A percentile compares a stretch with the other conserved stretches of the same genome.
phyloP scores from a whole-genome alignment of 2,113 vertebrate genomes.

The Ctenomys sociabilis region DNA sequence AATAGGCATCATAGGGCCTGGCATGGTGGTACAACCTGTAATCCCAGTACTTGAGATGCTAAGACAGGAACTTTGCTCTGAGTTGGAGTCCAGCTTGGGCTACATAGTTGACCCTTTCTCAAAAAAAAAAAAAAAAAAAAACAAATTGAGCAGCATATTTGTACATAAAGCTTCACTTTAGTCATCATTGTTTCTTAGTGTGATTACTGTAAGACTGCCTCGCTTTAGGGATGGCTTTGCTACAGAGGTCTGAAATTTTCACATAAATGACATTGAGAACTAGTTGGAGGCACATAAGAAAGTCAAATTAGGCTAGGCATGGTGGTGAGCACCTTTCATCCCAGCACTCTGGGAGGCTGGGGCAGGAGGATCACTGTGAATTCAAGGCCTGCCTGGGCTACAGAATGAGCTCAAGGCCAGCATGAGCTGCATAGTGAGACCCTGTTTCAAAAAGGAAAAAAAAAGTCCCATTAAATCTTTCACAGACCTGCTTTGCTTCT shows the following conservation, averaged over 20 bases:
- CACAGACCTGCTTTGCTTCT: background rate
- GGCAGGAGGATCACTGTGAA: background rate
- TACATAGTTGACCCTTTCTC: background rate
- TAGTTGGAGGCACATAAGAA: constrained; percentile 4
- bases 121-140: no score
- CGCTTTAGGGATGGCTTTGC: constrained; percentile 45
- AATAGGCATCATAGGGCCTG: background rate
- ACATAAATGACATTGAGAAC: constrained; percentile 59
- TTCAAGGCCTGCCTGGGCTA: background rate
- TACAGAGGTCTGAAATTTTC: constrained; percentile 29
- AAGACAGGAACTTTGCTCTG: background rate
- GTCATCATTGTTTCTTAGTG: background rate
- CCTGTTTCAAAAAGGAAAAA: background rate
- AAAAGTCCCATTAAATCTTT: background rate
- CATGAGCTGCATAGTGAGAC: background rate
- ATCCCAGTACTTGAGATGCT: background rate
- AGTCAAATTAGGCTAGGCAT: background rate
- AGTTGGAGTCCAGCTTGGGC: background rate
- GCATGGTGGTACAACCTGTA: background rate
- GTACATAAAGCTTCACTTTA: background rate
- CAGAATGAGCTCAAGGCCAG: background rate
- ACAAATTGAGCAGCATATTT: background rate
- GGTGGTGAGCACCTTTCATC: no score
- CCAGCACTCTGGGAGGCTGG: no score
- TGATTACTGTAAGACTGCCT: constrained; percentile 50